A percentile compares a stretch with the other conserved stretches of the same genome.
These are phyloP conservation scores for Pseudococcus longispinus DNA, from an alignment of 2,888 invertebrate genomes.

Conservation along the genomic window DNA sequence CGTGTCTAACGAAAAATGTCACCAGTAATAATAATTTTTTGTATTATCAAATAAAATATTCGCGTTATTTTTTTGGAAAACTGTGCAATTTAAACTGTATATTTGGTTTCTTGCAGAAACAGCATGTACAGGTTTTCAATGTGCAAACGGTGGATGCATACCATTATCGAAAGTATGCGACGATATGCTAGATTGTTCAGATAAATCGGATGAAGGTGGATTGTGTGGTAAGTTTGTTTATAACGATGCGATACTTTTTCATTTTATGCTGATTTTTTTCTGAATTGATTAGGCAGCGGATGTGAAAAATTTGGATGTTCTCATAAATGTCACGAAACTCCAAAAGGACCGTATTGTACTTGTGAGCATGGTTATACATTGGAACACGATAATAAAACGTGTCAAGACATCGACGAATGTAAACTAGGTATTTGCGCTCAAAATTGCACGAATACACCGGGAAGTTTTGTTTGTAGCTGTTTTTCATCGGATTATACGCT, in stretches of 20 bases:
- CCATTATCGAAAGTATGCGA: conserved; percentile 72
- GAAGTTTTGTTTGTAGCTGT: conserved; percentile 70
- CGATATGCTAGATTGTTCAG: conserved; percentile 70
- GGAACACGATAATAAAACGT: conserved; percentile 66
- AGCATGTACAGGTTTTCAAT: conserved; percentile 61
- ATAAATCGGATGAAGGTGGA: conserved; percentile 75
- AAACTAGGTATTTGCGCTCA: conserved; percentile 71
- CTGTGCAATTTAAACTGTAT: background rate
- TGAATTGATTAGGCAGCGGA: background rate
- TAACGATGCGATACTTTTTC: background rate
- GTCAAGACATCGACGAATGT: conserved; percentile 79
- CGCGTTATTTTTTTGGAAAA: background rate
- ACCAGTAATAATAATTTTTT: conserved; percentile 8
- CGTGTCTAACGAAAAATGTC: conserved; percentile 39
- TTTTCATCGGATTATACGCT: conserved; percentile 68
- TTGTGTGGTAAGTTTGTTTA: conserved; percentile 64
- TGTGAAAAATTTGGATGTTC: conserved; percentile 58
- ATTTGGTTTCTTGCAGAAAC: background rate
- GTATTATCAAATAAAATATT: background rate
- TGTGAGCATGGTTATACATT: conserved; percentile 71
- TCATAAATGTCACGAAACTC: conserved; percentile 65
- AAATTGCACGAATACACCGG: conserved; percentile 68
- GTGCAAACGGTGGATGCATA: conserved; percentile 72
- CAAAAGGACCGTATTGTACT: conserved; percentile 71
- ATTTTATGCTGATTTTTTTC: background rate